These are phyloP conservation scores for Cecidostiba fungosa DNA, from an alignment of 2,888 invertebrate genomes.

Conservation along the genomic window DNA sequence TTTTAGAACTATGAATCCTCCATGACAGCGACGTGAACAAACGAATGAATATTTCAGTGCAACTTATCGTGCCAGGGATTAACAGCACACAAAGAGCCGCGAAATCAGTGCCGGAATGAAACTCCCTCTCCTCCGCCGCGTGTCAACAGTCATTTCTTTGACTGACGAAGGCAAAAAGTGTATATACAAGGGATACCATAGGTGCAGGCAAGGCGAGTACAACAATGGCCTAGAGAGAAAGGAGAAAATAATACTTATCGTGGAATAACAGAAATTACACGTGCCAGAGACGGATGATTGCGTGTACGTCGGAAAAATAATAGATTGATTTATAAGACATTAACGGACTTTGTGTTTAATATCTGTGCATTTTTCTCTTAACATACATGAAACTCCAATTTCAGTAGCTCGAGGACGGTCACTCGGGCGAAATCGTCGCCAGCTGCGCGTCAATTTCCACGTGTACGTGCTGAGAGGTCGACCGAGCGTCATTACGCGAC, in stretches of 20 bases:
- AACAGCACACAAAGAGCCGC: not conserved
- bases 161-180: not conserved
- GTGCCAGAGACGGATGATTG: not conserved
- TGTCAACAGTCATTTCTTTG: conserved; percentile 37
- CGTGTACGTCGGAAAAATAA: not conserved
- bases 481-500: conserved; percentile 37
- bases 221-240: conserved; percentile 52
- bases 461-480: conserved; percentile 7
- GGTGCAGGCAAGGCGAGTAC: not conserved
- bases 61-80: not conserved
- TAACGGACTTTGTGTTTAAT: not conserved
- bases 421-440: not conserved
- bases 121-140: not conserved
- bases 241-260: conserved; percentile 54
- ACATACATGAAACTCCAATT: not conserved
- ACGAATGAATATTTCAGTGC: not conserved
- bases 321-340: conserved; percentile 44
- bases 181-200: not conserved
- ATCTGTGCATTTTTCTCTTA: not conserved
- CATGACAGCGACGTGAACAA: not conserved
- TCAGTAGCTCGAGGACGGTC: not conserved
- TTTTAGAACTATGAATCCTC: not conserved
- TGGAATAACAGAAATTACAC: conserved; percentile 54
- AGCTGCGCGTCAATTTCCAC: conserved; percentile 4
- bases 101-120: conserved; percentile 28